A percentile compares a stretch with the other conserved stretches of the same genome.
Evolutionary conservation across 2,113 vertebrate genomes (phyloP).

Genomic region (Todiramphus saurophagus): DNA sequence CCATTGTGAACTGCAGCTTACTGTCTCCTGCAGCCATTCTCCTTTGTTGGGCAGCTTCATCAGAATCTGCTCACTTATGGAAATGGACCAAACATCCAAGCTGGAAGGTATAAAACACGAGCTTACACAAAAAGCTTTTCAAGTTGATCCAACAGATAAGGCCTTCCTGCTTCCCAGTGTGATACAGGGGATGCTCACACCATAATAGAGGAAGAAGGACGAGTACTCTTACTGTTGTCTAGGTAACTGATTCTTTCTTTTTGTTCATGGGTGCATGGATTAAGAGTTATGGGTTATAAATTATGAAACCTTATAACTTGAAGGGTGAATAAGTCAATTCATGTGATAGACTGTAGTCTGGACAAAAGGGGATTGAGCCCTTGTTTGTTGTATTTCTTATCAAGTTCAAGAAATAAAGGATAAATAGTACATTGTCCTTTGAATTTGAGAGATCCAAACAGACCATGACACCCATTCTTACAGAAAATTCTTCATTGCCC

Average conservation of each 20-base stretch:
- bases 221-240: accelerated
- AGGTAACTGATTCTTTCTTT: not conserved
- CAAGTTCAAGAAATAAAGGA: not conserved
- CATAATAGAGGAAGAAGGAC: not conserved
- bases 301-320: not conserved
- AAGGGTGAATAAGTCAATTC: not conserved
- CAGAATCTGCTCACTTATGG: not conserved
- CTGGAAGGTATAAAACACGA: not conserved
- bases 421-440: not conserved
- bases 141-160: not conserved
- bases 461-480: not conserved
- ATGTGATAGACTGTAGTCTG: accelerated
- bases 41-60: not conserved
- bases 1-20: not conserved
- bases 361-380: not conserved
- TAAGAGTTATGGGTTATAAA: accelerated
- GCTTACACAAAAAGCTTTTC: not conserved
- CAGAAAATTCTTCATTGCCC: not conserved
- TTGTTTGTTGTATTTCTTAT: not conserved
- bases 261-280: not conserved
- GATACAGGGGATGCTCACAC: accelerated
- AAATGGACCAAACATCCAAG: not conserved
- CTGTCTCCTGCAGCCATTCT: not conserved
- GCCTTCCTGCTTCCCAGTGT: not conserved
- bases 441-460: not conserved